Base-by-base conservation (phyloP, 1,140 invertebrate genomes). In the Sinonovacula constricta region DNA sequence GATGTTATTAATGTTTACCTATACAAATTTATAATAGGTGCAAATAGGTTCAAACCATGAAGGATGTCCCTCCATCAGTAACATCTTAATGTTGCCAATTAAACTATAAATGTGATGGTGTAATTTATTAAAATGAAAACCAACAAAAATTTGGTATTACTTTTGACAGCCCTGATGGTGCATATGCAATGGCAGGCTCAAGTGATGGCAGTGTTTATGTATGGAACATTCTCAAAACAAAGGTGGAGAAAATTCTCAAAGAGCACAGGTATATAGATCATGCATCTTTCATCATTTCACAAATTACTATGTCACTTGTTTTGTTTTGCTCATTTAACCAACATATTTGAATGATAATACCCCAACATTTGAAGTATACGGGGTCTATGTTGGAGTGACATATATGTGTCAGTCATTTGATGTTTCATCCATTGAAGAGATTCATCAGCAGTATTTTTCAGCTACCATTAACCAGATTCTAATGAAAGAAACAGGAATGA, bases 171-270 rank as follows among this genome's bases (percentile, higher is more conserved):
- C 96, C 96, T 26, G 95, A 97, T 90, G 96, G 95, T 3, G 93
- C 95, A 66, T 96, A 96, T 90, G 94, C 97, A 22, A 94, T 96
- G 2, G 96, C 95, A 74, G 98, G 98, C 14, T 97, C 96, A 18
- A 93, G 94, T 0, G 97, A 99, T 91, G 98, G 98, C 22, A 93
- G 94, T 33, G 93, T 99, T 62, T 99, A 95, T 90, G 94, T 99
- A 68, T 99, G 97, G 97, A 96, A 96, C 88, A 94, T 97, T 24
- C 90, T 91, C 65, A 94, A 94, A 22, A 81, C 78, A 67, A 94
- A 95, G 91, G 91, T 98, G 93, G 93, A 99, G 87, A 94, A 94
- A 14, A 93, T 95, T 60, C 93, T 99, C 3, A 97, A 96, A 90
- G 96, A 97, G 85, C 96, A 98, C 88, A 93, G 93, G 96, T 98